A percentile compares a stretch with the other conserved stretches of the same genome.
These are phyloP conservation scores for Cariama cristata DNA, from an alignment of 2,113 vertebrate genomes.

Conservation along the genomic window DNA sequence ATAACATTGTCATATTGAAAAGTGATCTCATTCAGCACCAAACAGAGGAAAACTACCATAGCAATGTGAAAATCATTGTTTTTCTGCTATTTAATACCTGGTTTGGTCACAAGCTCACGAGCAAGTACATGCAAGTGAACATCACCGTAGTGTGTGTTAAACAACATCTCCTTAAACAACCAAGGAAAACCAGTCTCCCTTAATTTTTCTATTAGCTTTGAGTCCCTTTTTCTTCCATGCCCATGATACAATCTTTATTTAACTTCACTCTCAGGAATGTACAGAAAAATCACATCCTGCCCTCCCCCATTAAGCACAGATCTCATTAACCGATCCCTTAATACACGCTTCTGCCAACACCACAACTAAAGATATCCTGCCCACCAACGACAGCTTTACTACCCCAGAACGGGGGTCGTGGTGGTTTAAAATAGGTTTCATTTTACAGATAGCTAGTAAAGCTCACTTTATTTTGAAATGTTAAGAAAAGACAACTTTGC, in stretches of 20 bases:
- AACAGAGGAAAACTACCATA: not conserved
- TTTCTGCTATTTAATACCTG: not conserved
- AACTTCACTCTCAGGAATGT: not conserved
- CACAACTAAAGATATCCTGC: not conserved
- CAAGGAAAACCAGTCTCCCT: not conserved
- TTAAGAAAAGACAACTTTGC: not conserved
- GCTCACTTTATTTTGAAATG: not conserved
- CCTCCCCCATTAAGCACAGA: not conserved
- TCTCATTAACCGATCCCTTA: not conserved
- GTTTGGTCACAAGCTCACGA: not conserved
- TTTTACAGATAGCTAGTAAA: not conserved
- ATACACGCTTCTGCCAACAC: not conserved
- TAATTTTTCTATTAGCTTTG: not conserved
- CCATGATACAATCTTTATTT: not conserved
- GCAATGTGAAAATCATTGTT: not conserved
- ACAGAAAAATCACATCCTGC: not conserved
- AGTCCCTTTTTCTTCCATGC: not conserved
- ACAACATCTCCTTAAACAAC: not conserved
- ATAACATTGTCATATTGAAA: not conserved
- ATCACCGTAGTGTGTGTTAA: not conserved
- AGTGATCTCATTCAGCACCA: not conserved
- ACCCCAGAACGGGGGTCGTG: not conserved
- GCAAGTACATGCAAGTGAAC: not conserved
- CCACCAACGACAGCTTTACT: not conserved
- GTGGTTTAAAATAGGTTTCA: not conserved